Base-by-base conservation (phyloP, 2,888 invertebrate genomes). In the Cecidostiba fungosa region DNA sequence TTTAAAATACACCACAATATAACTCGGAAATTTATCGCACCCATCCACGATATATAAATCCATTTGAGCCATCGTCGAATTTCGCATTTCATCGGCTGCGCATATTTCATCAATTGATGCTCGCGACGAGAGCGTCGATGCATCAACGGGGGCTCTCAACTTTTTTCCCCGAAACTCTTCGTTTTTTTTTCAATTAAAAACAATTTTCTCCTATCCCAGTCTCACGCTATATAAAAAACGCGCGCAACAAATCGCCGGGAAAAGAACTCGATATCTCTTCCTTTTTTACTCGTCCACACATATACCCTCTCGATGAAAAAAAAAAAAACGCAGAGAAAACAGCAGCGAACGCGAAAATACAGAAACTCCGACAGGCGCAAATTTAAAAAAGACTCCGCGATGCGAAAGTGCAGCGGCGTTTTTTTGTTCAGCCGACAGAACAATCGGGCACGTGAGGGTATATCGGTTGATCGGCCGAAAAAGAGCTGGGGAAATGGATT, bases 401-500 rank as follows among this genome's bases (percentile, higher is more conserved):
- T 23, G 59, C 59, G 23, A 23, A 23, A 59, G 23, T 23, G 23
- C 23, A 59, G 26, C 12, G 23, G 23, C 62, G 62, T 23, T n/a
- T 23, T n/a, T 62, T 62, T 62, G 8, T 62, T 1, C 23, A 23
- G 23, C 23, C 66, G 29, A 16, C 29, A 14, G 23, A 39, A 72
- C 72, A n/a, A 72, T 72, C 39, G 72, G 5, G 23, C 1, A 3
- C 72, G 19, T n/a, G 69, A 6, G 70, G 8, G 12, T 39, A 36
- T 72, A 72, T 72, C 72, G n/a, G 39, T 72, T 23, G 72, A 72
- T 72, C 72, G 72, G 39, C 5, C n/a, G 36, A 36, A 70, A 36
- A 32, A 36, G 36, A 14, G 72, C n/a, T 1, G 12, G 39, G 12
- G 23, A 72, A 72, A 72, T 72, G 72, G 72, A 72, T 72, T 72